Base-by-base conservation (phyloP, 2,113 vertebrate species). In the Megaceryle torquata region DNA sequence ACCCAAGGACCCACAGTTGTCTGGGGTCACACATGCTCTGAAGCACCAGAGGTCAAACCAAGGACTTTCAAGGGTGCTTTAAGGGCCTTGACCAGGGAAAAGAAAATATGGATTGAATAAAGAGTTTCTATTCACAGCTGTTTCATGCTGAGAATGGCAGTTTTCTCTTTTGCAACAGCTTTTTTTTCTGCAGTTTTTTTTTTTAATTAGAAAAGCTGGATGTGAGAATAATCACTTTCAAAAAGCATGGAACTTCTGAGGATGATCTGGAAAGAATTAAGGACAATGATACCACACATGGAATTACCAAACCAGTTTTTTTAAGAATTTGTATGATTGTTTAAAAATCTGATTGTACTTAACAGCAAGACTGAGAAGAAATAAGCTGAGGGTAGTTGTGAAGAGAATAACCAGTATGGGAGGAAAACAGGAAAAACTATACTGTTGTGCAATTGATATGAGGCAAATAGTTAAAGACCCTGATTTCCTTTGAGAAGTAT, bases 1-100 rank as follows among this genome's bases (percentile, higher is more conserved):
- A 33, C 28, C 6, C 22, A 29, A 64, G 11, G 28, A 1, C 12
- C 11, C 18, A 35, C 54, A 48, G 3, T 13, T 57, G 51, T 41
- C 7, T 22, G 57, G 37, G 17, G 53, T 24, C 35, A 44, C 54
- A 65, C 33, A 8, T 56, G 22, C 7, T 28, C 44, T 56, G 22
- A 17, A 53, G 26, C 22, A 65, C 3, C 4, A 16, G 17, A 4
- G 1, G 11, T 14, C 16, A 74, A 44, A 67, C 1, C 0, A 2
- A 65, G 4, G 11, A 10, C 6, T 10, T 12, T 61, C n/a, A 26
- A 13, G 16, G 17, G 25, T 29, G 7, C 26, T 29, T 74, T 68
- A 11, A 22, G 24, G 41, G 14, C 46, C 11, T 16, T 91, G 51
- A 56, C 2, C 8, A 87, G 7, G 5, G 13, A 50, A 13, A 10